Base-by-base conservation (phyloP, 2,797 vertebrate genomes). In the Diplodus sargus region DNA sequence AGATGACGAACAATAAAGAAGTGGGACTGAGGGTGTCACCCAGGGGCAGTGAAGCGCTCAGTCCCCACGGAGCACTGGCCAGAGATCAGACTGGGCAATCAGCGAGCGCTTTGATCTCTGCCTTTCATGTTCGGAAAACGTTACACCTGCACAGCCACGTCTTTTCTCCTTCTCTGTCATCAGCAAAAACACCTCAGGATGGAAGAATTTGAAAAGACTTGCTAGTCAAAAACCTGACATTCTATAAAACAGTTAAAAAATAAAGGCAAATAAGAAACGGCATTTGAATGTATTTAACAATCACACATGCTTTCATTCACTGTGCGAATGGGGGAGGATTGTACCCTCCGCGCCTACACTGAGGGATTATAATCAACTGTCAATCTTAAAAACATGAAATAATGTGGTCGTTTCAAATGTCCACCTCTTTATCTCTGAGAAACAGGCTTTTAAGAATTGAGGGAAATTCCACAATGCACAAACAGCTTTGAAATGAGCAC, bases 71-170 rank as follows among this genome's bases (percentile, higher is more conserved):
- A 84, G 76, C 61, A 7, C 74, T 30, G 75, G 60, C 82, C 82
- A 83, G 45, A 88, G 87, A 85, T 86, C 85, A 87, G 84, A 62
- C 78, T 18, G 51, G 72, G 51, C 81, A 52, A 74, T 79, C 77
- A 75, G 74, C 28, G 16, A 22, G 45, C 63, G 81, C 92, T 94
- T 92, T 93, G 91, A 94, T 93, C 88, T 86, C 66, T 11, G 58
- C 34, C 84, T 91, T 90, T 92, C 81, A 86, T 89, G 85, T 78
- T 76, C 52, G 22, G 43, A 86, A 89, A 85, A 76, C 28, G 70
- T 84, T 82, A 78, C 90, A 93, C 92, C 92, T 93, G 92, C 88
- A 84, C 58, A 20, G 67, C 76, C 74, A 7, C 7, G 67, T 76
- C 86, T 72, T 49, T 78, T 85, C 81, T 59, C 79, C 61, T 72